Evolutionary conservation across 2,797 vertebrate species (phyloP).

Genomic region (Tokudaia muenninki): DNA sequence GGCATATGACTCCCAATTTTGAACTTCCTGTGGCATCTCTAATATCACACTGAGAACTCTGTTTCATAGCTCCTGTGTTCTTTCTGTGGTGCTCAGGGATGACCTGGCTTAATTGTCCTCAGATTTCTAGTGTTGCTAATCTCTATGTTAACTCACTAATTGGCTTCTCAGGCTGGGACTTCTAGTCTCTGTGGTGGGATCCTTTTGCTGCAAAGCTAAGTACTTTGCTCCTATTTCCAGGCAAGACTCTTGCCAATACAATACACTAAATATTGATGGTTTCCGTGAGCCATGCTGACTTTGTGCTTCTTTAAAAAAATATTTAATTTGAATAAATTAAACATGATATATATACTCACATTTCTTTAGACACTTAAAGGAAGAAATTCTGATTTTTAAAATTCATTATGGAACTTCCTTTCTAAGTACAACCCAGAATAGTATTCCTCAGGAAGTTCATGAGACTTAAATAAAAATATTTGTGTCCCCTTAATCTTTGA

Average conservation of each 20-base stretch:
- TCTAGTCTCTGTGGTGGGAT: background rate
- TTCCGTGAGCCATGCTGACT: background rate
- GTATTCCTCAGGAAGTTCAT: background rate
- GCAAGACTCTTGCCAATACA: background rate
- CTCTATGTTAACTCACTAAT: background rate
- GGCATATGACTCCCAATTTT: background rate
- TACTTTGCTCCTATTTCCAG: background rate
- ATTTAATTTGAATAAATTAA: constrained; percentile 47
- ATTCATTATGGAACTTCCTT: background rate
- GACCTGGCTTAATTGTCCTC: background rate
- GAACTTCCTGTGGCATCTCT: background rate
- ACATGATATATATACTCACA: background rate
- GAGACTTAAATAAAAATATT: background rate
- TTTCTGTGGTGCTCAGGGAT: background rate
- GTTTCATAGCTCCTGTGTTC: rapidly evolving
- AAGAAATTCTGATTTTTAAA: constrained; percentile 14
- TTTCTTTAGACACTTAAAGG: constrained; percentile 9
- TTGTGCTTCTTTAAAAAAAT: constrained; percentile 37
- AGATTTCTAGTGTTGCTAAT: background rate
- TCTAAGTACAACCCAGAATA: background rate
- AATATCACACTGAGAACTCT: background rate
- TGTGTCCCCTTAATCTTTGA: background rate
- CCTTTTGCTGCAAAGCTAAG: background rate
- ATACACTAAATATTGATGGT: background rate
- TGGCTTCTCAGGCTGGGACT: background rate